Base-by-base conservation (phyloP, 2,888 invertebrate species). In the Platycnemis pennipes region DNA sequence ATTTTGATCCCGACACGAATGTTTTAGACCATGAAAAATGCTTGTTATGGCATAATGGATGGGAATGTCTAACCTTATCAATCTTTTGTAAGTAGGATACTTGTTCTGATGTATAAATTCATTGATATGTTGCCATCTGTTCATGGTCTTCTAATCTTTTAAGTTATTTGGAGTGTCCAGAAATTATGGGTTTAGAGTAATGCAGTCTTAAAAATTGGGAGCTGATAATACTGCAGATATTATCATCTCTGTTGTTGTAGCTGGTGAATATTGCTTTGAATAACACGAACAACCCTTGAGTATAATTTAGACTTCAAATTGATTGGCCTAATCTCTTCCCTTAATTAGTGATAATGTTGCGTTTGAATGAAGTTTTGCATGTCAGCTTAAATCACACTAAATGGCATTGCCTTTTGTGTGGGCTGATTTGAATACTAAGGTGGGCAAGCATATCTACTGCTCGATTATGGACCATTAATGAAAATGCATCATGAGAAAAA, bases 321-420 rank as follows among this genome's bases (percentile, higher is more conserved):
- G 42, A 45, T 63, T 13, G 63, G 56, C 44, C 63, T 44, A 16
- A 69, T 63, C 7, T 37, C 63, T 63, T 2, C n/a, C 63, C 56
- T 63, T 44, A 91, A 56, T 63, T 42, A 26, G 42, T 45, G 69
- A 11, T 77, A n/a, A 37, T 77, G 77, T 77, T 77, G 77, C 77
- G 31, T 26, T 77, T 91, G 26, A n/a, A 63, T 91, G 91, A 91
- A 26, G n/a, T 44, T 63, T 63, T 91, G 56, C 26, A 63, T 63
- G 42, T 91, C 16, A 37, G 69, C 63, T 91, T 91, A 91, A 77
- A 77, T 77, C 37, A 31, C 77, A 77, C 13, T 26, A 77, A 77
- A 77, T 77, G 77, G 37, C 2, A 26, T 37, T 3, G 56, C n/a
- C 56, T 44, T 16, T n/a, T 44, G 13, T 26, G 8, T 69, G 56